Conservation (phyloP, 2,113 vertebrate genomes). For the Trematomus loennbergii region DNA sequence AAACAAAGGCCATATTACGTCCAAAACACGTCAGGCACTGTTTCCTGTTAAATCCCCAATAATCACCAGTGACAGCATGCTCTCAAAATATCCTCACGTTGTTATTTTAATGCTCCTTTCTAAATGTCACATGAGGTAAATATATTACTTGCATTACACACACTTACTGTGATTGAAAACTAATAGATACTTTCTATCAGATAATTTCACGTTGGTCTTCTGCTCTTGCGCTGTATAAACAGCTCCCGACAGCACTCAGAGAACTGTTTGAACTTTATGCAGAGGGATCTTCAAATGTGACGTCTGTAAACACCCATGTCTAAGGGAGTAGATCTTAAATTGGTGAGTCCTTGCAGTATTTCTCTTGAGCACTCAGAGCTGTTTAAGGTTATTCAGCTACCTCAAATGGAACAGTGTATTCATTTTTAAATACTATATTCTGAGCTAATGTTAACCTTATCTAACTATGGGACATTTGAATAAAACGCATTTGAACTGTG, state of each 20-base stretch:
- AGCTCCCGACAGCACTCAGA: background rate
- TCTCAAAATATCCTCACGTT: background rate
- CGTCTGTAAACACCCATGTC: conserved; percentile 8
- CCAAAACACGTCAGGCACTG: too few relatives aligned
- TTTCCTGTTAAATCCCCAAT: too few relatives aligned
- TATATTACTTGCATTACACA: background rate
- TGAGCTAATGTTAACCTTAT: background rate
- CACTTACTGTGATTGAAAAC: background rate
- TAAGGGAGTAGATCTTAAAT: conserved; percentile 11
- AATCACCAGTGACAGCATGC: background rate
- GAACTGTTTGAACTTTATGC: conserved; percentile 14
- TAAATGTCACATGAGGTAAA: background rate
- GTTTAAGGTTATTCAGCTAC: background rate
- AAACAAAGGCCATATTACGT: too few relatives aligned
- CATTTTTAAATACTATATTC: conserved; percentile 1
- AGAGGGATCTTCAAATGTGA: conserved; percentile 21
- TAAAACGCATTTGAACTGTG: background rate
- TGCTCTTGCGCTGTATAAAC: conserved; percentile 2
- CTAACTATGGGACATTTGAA: background rate
- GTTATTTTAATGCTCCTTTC: background rate
- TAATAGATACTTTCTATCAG: conserved; percentile 12
- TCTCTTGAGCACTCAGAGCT: background rate
- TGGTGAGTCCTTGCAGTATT: background rate
- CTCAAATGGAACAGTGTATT: background rate
- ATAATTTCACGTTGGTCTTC: background rate